phyloP scores from a whole-genome alignment of 2,113 vertebrate genomes.

The Rhodinocichla rosea region DNA sequence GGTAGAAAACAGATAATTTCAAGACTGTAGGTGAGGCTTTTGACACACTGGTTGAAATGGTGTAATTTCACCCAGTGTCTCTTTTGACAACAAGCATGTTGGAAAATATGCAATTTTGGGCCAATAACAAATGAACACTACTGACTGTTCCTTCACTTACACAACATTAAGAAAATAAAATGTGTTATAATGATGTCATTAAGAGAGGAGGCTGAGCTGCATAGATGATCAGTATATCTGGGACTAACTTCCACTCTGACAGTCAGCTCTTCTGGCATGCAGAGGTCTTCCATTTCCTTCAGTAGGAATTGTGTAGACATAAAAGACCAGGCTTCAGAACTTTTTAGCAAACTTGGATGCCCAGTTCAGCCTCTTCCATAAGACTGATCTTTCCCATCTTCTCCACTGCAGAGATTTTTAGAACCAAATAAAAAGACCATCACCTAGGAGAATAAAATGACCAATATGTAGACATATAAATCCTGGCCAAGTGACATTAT shows the following conservation, averaged over 20 bases:
- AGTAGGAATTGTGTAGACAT: not conserved
- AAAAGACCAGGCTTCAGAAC: not conserved
- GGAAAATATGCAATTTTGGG: not conserved
- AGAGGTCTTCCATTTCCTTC: not conserved
- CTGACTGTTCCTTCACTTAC: not conserved
- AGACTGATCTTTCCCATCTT: not conserved
- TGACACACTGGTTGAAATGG: not conserved
- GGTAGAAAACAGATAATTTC: not conserved
- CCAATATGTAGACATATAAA: slow-evolving; percentile 1
- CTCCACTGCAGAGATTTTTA: not conserved
- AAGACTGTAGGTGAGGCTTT: not conserved
- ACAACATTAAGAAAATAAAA: not conserved
- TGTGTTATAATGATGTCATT: not conserved
- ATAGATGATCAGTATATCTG: not conserved
- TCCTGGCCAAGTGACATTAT: slow-evolving; percentile 11
- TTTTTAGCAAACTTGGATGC: not conserved
- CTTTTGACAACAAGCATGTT: not conserved
- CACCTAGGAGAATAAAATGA: not conserved
- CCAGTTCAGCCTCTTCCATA: not conserved
- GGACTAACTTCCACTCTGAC: not conserved
- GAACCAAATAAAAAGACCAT: not conserved
- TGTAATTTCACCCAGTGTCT: not conserved
- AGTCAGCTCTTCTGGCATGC: not conserved
- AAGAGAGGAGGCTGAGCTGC: not conserved
- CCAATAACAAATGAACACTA: not conserved